Conservation (phyloP, 2,888 invertebrate genomes). For the Cephus sareptanus region DNA sequence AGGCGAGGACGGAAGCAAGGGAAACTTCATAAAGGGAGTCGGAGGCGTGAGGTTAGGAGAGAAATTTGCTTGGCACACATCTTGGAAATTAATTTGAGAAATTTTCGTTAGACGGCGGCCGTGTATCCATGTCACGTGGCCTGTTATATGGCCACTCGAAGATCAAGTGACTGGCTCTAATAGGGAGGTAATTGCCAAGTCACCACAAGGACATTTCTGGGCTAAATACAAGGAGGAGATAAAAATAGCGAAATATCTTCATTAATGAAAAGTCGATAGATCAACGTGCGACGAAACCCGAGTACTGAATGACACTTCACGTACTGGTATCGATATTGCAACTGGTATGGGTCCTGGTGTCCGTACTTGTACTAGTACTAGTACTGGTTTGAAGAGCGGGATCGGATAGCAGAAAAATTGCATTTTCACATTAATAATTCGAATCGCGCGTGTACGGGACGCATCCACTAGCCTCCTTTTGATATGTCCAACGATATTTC, state of each 20-base stretch:
- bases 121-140: not conserved
- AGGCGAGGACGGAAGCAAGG: not conserved
- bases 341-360: not conserved
- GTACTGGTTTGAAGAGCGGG: not conserved
- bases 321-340: not conserved
- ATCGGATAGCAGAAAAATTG: not conserved
- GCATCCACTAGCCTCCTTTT: not conserved
- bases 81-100: not conserved
- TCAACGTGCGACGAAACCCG: not conserved
- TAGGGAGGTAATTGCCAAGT: not conserved
- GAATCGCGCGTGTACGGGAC: conserved; percentile 6
- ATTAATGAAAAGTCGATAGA: not conserved
- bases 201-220: not conserved
- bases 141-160: not conserved
- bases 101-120: not conserved
- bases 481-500: conserved; percentile 6
- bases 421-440: conserved; percentile 5
- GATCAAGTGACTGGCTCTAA: not conserved
- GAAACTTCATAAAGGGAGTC: not conserved
- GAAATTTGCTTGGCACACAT: not conserved
- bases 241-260: not conserved
- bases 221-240: not conserved
- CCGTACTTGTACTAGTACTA: not conserved
- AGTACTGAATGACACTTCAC: not conserved
- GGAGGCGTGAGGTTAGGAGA: not conserved